These are phyloP conservation scores for Eilema sororculum DNA, from an alignment of 2,888 invertebrate species.

Conservation along the genomic window DNA sequence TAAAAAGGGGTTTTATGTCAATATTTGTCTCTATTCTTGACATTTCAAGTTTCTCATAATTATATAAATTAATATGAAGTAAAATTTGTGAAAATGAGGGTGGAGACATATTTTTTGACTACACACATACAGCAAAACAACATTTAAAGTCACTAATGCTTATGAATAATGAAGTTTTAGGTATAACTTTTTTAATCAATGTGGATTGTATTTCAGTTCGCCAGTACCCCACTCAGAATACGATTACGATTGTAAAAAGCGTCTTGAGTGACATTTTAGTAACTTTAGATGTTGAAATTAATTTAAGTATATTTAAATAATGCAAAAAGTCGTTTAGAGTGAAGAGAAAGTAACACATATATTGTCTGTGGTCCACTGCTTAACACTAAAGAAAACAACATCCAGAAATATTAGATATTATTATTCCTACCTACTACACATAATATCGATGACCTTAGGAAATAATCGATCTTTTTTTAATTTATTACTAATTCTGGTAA, in stretches of 20 bases:
- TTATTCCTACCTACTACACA: conserved; percentile 4
- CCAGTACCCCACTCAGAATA: not conserved
- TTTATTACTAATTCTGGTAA: not conserved
- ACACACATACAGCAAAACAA: not conserved
- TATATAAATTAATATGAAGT: no score
- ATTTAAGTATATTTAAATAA: not conserved
- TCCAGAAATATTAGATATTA: conserved; percentile 31
- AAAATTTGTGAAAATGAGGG: no score
- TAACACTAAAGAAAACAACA: conserved; percentile 40
- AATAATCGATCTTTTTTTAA: conserved; percentile 3
- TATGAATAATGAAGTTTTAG: not conserved
- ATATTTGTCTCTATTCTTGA: no score
- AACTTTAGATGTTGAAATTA: not conserved
- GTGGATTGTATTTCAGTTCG: no score
- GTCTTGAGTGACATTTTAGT: not conserved
- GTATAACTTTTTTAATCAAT: no score
- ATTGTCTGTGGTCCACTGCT: conserved; percentile 39
- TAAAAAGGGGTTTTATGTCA: no score
- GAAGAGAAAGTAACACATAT: not conserved
- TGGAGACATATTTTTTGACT: not conserved
- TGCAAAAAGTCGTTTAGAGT: not conserved
- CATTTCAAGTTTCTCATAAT: no score
- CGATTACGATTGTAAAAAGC: not conserved
- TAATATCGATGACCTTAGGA: not conserved
- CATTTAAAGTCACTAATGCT: not conserved